These are phyloP conservation scores for Temnopleurus reevesii DNA, from an alignment of 53 echinoderm and acorn worm genomes.

Conservation along the genomic window DNA sequence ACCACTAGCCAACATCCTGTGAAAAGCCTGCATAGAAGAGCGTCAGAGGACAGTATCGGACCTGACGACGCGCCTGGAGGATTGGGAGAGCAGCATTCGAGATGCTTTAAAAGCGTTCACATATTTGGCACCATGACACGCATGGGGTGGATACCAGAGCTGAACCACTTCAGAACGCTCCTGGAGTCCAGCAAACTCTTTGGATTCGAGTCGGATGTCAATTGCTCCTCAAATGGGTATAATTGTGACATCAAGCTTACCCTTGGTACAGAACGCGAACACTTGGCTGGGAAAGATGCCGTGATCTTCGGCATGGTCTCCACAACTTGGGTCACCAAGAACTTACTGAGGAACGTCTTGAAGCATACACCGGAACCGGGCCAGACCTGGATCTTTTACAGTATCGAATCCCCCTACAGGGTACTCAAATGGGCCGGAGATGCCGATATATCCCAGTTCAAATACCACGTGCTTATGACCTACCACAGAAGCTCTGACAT, in stretches of 20 bases:
- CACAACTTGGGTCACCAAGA: background rate
- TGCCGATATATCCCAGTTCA: conserved; percentile 40
- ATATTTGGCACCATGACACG: conserved; percentile 2
- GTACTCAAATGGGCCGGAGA: conserved; percentile 68
- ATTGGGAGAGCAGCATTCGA: background rate
- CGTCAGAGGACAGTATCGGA: background rate
- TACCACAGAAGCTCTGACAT: conserved; percentile 77
- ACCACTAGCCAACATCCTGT: background rate
- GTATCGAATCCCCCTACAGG: conserved; percentile 69
- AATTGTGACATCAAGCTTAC: conserved; percentile 57
- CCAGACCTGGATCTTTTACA: conserved; percentile 69
- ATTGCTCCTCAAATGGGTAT: conserved; percentile 1
- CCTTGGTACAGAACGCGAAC: conserved; percentile 42
- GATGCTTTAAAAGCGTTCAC: conserved; percentile 28
- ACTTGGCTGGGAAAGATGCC: conserved; percentile 64
- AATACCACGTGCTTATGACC: conserved; percentile 91
- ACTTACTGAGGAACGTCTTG: conserved; percentile 10
- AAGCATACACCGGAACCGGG: conserved; percentile 32
- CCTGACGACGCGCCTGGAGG: background rate
- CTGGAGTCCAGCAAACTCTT: background rate
- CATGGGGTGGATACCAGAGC: background rate
- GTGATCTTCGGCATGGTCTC: conserved; percentile 69
- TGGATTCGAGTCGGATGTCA: background rate
- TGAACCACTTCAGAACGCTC: background rate
- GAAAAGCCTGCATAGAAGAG: background rate